phyloP scores from a whole-genome alignment of 2,888 invertebrate species.

The Drosophila monieri region DNA sequence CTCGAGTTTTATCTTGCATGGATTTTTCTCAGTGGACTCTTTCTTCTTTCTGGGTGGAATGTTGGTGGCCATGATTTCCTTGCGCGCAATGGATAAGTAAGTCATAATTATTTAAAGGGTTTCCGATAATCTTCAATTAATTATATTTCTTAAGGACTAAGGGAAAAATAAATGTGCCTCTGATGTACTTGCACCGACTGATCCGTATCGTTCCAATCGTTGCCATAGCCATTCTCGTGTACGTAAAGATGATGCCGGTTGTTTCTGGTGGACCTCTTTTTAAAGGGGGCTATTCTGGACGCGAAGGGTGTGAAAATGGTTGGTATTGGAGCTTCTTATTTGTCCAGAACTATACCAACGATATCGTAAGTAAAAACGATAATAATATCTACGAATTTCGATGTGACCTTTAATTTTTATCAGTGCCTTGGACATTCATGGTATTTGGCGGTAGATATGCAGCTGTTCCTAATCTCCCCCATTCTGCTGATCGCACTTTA shows the following conservation, averaged over 20 bases:
- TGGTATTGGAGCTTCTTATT: slow-evolving; percentile 84
- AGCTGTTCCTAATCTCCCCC: slow-evolving; percentile 85
- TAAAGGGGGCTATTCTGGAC: slow-evolving; percentile 53
- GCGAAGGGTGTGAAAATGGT: slow-evolving; percentile 73
- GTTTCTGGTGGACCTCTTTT: slow-evolving; percentile 84
- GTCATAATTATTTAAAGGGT: not conserved
- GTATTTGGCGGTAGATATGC: slow-evolving; percentile 86
- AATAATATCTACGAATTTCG: not conserved
- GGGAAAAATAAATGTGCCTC: slow-evolving; percentile 62
- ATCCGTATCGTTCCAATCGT: slow-evolving; percentile 85
- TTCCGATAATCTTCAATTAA: slow-evolving; percentile 44
- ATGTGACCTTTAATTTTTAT: not conserved
- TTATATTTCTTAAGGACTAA: slow-evolving; percentile 38
- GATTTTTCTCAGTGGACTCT: slow-evolving; percentile 85
- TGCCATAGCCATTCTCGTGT: slow-evolving; percentile 83
- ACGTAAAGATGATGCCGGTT: slow-evolving; percentile 82
- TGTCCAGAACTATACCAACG: slow-evolving; percentile 82
- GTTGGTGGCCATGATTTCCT: slow-evolving; percentile 81
- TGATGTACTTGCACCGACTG: slow-evolving; percentile 78
- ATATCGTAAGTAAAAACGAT: slow-evolving; percentile 62
- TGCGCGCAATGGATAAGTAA: slow-evolving; percentile 61
- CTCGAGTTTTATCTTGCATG: slow-evolving; percentile 68
- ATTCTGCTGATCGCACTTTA: slow-evolving; percentile 84
- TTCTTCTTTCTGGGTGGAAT: slow-evolving; percentile 87
- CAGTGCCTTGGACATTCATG: slow-evolving; percentile 85